Evolutionary conservation across 2,888 invertebrate species (phyloP), one percentile per base, ranked within the genome.

Genomic region (Drosophila histrio): DNA sequence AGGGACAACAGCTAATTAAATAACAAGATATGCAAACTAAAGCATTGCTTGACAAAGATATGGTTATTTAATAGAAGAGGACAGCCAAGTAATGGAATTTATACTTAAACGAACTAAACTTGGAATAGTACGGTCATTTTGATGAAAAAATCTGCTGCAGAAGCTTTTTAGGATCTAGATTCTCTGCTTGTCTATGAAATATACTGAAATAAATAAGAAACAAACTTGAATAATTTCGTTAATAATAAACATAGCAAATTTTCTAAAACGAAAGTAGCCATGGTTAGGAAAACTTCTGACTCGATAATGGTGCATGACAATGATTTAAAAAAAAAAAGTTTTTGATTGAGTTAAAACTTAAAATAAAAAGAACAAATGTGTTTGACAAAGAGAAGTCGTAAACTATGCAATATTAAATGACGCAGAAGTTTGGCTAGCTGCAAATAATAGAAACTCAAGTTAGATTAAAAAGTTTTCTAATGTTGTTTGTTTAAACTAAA

Each of bases 381-480:
- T 3, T 2, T 46, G n/a, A 7, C 28, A 36, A 28, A 9, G 11
- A 24, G 9, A 19, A 28, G 50, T 19, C 26, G 24, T 38, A 36
- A 38, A 50, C 50, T 38, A 50, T 38, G 26, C 9, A 1, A 28
- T 38, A 26, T 50, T 50, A 52, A 39, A 28, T 38, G 13, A 19
- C 19, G 36, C 4, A 9, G 13, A 52, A 52, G 19, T 26, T 52
- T 26, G 13, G 13, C 21, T 2, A 47, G 13, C 13, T 34, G 32
- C 13, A 11, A 49, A 49, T 49, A 49, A 52, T 21, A 28, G 19
- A 21, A 30, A 28, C 9, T 52, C n/a, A 52, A 53, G 28, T 53
- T 28, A 5, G 41, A 13, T 26, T 26, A 21, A 53, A 41, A 41
- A 53, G 11, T 41, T 53, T 39, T 41, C 19, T 53, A 28, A 38